phyloP scores from a whole-genome alignment of 2,113 vertebrate species.

The Morone saxatilis region DNA sequence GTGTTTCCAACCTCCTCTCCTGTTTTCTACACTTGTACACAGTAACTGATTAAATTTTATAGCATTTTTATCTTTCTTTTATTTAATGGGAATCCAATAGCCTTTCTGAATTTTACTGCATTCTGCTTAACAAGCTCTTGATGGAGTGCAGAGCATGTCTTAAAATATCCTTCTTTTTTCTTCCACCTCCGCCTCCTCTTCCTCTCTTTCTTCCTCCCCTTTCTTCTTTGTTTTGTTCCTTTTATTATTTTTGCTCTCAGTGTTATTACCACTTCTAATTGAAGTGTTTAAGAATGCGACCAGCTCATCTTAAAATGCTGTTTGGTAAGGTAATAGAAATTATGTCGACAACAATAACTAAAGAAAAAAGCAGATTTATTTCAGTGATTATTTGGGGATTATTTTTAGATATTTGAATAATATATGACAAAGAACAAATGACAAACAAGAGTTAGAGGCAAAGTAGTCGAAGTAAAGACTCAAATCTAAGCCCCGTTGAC shows the following conservation, averaged over 20 bases:
- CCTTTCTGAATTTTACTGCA: conserved; percentile 41
- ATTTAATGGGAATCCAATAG: conserved; percentile 53
- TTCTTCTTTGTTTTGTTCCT: conserved; percentile 38
- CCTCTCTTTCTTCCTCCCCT: conserved; percentile 19
- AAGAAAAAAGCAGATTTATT: not conserved
- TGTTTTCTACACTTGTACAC: conserved; percentile 15
- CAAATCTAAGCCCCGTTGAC: not conserved
- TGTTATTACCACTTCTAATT: conserved; percentile 17
- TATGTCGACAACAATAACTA: conserved; percentile 8
- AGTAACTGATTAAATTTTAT: conserved; percentile 41
- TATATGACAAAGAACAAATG: conserved; percentile 9
- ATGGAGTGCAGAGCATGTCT: conserved; percentile 55
- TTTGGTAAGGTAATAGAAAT: conserved; percentile 13
- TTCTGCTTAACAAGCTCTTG: conserved; percentile 52
- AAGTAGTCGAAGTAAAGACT: not conserved
- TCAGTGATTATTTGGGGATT: conserved; percentile 23
- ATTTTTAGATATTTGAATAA: conserved; percentile 27
- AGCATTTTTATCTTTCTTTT: conserved; percentile 49
- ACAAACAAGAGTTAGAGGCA: not conserved
- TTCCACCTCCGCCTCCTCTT: conserved; percentile 24
- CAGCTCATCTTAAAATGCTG: conserved; percentile 18
- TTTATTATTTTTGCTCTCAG: conserved; percentile 14
- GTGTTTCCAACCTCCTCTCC: conserved; percentile 8
- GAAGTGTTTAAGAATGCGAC: conserved; percentile 30
- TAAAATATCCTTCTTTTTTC: conserved; percentile 58